Conservation (phyloP, 1,140 invertebrate genomes). For the Papilio xuthus region DNA sequence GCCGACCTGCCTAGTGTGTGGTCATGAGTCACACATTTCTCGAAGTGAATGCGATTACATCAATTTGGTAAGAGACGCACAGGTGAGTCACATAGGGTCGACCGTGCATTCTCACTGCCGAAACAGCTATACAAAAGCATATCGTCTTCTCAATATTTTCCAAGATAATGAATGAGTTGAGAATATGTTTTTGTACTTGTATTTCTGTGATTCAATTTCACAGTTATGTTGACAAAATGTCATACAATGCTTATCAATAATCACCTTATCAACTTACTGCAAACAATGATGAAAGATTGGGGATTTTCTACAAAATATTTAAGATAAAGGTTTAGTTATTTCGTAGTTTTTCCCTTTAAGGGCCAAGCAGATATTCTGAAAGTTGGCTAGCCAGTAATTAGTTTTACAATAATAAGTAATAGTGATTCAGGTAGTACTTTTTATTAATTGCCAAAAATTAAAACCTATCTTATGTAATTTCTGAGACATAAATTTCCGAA, state of each 20-base stretch:
- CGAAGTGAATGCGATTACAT: constrained; percentile 52
- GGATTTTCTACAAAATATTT: not conserved
- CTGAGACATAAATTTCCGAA: not conserved
- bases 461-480: not conserved
- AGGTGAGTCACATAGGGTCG: constrained; percentile 22
- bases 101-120: not conserved
- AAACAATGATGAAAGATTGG: not conserved
- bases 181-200: not conserved
- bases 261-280: not conserved
- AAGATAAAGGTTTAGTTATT: not conserved
- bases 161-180: not conserved
- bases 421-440: not conserved
- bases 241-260: not conserved
- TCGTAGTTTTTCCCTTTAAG: not conserved
- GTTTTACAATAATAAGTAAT: too few species aligned
- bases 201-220: not conserved
- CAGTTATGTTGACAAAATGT: not conserved
- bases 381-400: not conserved
- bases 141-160: not conserved
- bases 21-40: constrained; percentile 59
- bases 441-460: not conserved
- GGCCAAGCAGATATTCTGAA: not conserved
- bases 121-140: not conserved
- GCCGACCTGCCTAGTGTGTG: constrained; percentile 41
- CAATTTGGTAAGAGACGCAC: constrained; percentile 60